These are phyloP conservation scores for Centroberyx gerrardi DNA, from an alignment of 2,797 vertebrate species.

Conservation along the genomic window DNA sequence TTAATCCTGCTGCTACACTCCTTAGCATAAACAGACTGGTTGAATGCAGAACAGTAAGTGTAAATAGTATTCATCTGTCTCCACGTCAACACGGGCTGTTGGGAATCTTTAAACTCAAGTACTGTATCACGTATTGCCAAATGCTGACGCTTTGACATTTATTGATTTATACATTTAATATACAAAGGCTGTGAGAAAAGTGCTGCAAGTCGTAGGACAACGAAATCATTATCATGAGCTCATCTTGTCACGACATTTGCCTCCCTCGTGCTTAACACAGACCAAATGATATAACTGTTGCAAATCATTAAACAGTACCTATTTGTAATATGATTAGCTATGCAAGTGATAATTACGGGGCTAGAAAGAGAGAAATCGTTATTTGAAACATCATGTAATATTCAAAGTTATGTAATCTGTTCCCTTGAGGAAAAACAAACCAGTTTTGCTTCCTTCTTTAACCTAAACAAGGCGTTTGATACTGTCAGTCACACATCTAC, in stretches of 20 bases:
- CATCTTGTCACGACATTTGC: constrained; percentile 1
- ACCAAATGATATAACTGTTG: constrained; percentile 8
- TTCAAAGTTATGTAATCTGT: background rate
- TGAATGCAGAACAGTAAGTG: constrained; percentile 20
- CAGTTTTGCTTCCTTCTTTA: constrained; percentile 3
- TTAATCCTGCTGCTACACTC: constrained; percentile 50
- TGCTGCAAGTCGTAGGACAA: background rate
- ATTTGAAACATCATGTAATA: background rate
- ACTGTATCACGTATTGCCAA: background rate
- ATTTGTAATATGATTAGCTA: background rate
- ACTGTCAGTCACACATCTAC: constrained; percentile 48
- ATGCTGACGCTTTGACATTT: constrained; percentile 3
- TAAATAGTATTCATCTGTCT: constrained; percentile 37
- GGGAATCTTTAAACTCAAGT: constrained; percentile 4
- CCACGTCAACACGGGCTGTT: background rate
- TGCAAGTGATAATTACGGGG: background rate
- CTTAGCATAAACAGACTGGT: constrained; percentile 47
- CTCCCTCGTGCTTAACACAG: background rate
- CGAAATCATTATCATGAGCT: constrained; percentile 6
- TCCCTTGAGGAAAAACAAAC: constrained; percentile 9
- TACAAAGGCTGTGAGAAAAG: background rate
- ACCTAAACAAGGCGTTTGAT: constrained; percentile 58
- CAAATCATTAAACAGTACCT: constrained; percentile 6
- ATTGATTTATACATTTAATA: background rate
- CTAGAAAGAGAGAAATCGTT: background rate